Evolutionary conservation across 64 coral and sea anemone genomes (phyloP), one percentile per base, ranked within the genome.

Genomic region (Pachyseris speciosa): DNA sequence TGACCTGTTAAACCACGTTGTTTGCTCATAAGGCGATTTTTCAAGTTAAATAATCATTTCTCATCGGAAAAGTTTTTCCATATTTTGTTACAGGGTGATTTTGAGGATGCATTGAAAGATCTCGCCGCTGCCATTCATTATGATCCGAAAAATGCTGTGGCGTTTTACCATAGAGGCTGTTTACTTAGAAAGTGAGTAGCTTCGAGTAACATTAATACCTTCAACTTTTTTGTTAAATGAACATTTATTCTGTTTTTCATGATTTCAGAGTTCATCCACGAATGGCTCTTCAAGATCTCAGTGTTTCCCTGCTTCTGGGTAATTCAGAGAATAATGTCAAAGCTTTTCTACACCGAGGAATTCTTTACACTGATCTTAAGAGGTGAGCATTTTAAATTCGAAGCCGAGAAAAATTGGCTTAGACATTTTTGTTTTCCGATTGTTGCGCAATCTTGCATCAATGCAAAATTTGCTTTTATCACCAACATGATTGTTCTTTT

Each of bases 291-390:
- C 96, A 99, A 77, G 96, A 99, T 87, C 34, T 99, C 41, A 99
- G 96, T 65, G 96, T 99, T 20, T 99, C 96, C 31, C 86, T 99
- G 20, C 86, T 99, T 15, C 57, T 99, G 59, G 90, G 95, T 53
- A 74, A 87, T 60, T 83, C 83, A 19, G 9, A 74, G 28, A 74
- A 95, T 37, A 99, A 99, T 44, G 93, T 95, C n/a, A 93, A 90
- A 37, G 97, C 90, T 3, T 95, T 95, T 87, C 69, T 99, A 19
- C 97, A 99, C 34, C 83, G 97, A 20, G 97, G 93, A 36, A 99
- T 99, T 72, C 74, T 99, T 33, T 99, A 99, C 86, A 93, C 97
- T 9, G 97, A 99, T 39, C 71, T 99, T 8, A 99, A 99, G 43
- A 92, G 97, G 96, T 98, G 83, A 43, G 7, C 16, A 25, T 20